These are phyloP conservation scores for Tipula confusa DNA, from an alignment of 2,888 invertebrate genomes.

Conservation along the genomic window DNA sequence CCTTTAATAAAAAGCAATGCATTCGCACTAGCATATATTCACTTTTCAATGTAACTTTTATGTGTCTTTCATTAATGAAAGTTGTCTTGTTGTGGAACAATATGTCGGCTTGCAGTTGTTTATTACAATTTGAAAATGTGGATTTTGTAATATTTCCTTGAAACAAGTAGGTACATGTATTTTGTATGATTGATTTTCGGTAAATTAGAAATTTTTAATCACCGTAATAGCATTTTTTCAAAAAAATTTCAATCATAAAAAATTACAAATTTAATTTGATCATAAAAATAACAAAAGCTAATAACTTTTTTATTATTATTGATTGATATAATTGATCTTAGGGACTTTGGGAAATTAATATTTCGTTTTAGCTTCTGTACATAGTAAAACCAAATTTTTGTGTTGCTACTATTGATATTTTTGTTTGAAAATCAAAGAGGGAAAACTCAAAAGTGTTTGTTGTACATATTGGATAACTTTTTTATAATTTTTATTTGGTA, in stretches of 20 bases:
- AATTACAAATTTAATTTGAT: not conserved
- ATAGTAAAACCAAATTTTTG: not conserved
- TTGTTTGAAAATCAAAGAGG: not conserved
- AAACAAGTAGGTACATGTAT: no score
- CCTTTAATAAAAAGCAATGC: no score
- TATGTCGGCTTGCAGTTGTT: no score
- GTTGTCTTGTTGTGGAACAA: no score
- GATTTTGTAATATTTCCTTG: no score
- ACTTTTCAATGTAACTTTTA: no score
- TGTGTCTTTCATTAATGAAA: no score
- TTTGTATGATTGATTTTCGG: no score
- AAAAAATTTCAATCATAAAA: not conserved
- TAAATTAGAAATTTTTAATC: not conserved
- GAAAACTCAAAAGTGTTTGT: not conserved
- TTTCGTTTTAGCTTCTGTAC: not conserved
- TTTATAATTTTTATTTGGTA: not conserved
- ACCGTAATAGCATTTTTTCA: no score
- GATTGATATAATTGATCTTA: conserved; percentile 8
- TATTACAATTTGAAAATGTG: no score
- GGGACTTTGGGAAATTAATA: conserved; percentile 8
- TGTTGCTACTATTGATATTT: not conserved
- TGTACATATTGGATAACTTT: not conserved
- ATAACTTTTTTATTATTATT: not conserved
- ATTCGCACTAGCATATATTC: no score
- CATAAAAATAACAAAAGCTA: not conserved